Base-by-base conservation (phyloP, 2,797 vertebrate species). In the Pangasius djambal region DNA sequence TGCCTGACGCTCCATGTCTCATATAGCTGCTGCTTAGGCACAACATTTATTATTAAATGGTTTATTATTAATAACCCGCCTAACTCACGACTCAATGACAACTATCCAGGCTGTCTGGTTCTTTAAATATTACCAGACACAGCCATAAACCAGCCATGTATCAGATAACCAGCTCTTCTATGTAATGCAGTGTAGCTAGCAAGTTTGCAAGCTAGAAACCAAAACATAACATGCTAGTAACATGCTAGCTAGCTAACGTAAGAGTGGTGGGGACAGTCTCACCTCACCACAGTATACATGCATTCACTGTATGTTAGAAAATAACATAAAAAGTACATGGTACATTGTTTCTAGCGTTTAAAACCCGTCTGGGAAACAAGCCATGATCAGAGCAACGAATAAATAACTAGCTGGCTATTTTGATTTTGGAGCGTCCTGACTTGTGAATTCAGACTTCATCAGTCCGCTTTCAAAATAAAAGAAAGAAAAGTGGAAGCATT, bases 381-480 rank as follows among this genome's bases (percentile, higher is more conserved):
- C 2, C 31, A 2, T 2, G 18, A 1, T 12, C 20, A 55, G 6
- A 63, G 31, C n/a, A 18, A 57, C 6, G 22, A 1, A 20, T 37
- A 44, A 1, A 20, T 37, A 44, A 4, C 48, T 25, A 44, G 9
- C 31, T 67, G 18, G 18, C 48, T 85, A 1, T 48, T 79, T 84
- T 85, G 83, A 83, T 57, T 79, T 88, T 79, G 63, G 83, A 69
- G 44, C 52, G 59, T 50, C 44, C 50, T 52, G 83, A 25, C 44
- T 25, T 25, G 67, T 61, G 34, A 59, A 20, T 3, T 10, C 70
- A 12, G 57, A 31, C n/a, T 1, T 3, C 59, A 28, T n/a, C 18
- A 77, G 15, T 10, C 40, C 12, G 37, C n/a, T 77, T 89, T 90
- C 89, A 91, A 61, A 91, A 91, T 90, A 82, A 91, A 89, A 81